Base-by-base conservation (phyloP, 2,888 invertebrate genomes). In the Phasia obesa region DNA sequence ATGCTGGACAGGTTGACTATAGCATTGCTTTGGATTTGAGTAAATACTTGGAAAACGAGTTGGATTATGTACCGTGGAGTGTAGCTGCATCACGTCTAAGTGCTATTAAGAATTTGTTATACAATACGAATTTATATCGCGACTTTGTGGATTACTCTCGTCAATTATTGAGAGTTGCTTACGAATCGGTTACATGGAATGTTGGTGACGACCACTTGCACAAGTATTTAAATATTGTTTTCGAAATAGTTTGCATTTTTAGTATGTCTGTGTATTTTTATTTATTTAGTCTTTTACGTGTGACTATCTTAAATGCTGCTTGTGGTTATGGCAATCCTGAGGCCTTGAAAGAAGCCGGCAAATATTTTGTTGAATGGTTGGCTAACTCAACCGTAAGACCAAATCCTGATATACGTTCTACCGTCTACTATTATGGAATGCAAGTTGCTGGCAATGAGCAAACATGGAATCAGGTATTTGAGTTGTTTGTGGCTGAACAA, bases 401-500 rank as follows among this genome's bases (percentile, higher is more conserved):
- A 1, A 93, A 93, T 85, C 94, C 95, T 5, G 95, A 97, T 88
- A 91, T 96, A 21, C 92, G 94, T 55, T 87, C 90, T 13, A 88
- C 93, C 15, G 93, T 96, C 21, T 97, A 96, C 89, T 93, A 93
- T 88, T 94, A 94, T 87, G 96, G 96, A 93, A 94, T 96, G 94
- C 92, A 92, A 85, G 90, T 92, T 35, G 92, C 93, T 15, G 93
- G 94, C 2, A 92, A 92, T 17, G 93, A 94, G 76, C 89, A 92
- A 0, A 94, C 94, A 62, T 98, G 98, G 97, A 92, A 96, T 21
- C 91, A 92, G 71, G 90, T 98, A 86, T 96, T 96, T 94, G 88
- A 94, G 13, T 92, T 94, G 75, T 98, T 96, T 90, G 88, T 93
- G 67, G 91, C 92, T 0, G 97, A 97, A 88, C 92, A 92, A 5